Evolutionary conservation across 1,140 invertebrate species (phyloP), one percentile per base, ranked within the genome.

Genomic region (Phortica variegata): DNA sequence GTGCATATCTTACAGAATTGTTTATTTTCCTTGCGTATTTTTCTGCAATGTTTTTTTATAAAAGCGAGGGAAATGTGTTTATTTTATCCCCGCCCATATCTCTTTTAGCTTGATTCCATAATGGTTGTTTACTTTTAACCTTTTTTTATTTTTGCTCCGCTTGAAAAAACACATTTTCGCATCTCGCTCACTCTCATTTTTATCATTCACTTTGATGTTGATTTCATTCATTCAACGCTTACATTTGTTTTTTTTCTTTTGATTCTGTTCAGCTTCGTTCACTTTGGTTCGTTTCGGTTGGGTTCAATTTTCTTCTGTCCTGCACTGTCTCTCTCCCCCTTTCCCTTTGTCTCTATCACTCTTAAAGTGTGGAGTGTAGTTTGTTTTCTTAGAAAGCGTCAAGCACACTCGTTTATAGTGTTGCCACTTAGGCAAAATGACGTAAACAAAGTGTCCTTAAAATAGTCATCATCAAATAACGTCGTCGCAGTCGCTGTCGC

Each of bases 41-140:
- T 17, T 43, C 13, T 3, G 12, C 16, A 32, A 29, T 26, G 23
- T 26, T 5, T 6, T 5, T 26, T 5, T 26, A 10, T 26, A 10
- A 6, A 10, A 6, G 23, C 10, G 47, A 51, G 54, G 69, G 58
- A 68, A 68, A 68, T 68, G 60, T 69, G 65, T 68, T 63, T 57
- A 69, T 65, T 52, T 54, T 68, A 57, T 47, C 65, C 61, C 58
- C 58, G 3, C 41, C 9, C 39, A 44, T 45, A 49, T 42, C 62
- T 15, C 65, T 54, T 60, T 69, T 68, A 58, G 58, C 57, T 65
- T 44, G 54, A 68, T 65, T 69, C 56, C 63, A 69, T 68, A 68
- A 68, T 68, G 63, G 63, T 51, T 68, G 63, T 68, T 68, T 68
- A 68, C 63, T 69, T 63, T 69, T 58, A 63, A 56, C 60, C 57